These are phyloP conservation scores for Bombus waltoni DNA, from an alignment of 1,140 invertebrate genomes.

Conservation along the genomic window DNA sequence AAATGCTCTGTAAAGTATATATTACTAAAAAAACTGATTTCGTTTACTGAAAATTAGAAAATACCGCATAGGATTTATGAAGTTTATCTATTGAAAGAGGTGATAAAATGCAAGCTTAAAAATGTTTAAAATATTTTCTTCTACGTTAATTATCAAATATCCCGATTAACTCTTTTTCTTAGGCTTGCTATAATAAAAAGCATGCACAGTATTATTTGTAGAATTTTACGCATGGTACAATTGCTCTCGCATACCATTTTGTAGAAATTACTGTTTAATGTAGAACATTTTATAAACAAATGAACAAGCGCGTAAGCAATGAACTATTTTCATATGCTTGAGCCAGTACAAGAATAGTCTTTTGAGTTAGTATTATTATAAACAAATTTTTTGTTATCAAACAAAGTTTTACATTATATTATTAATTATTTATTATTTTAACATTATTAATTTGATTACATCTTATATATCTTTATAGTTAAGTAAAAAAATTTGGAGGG, in stretches of 20 bases:
- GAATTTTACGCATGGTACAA: conserved; percentile 50
- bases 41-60: conserved; percentile 25
- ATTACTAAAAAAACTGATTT: conserved; percentile 28
- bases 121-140: conserved; percentile 35
- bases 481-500: conserved; percentile 13
- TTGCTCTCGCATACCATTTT: conserved; percentile 38
- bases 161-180: conserved; percentile 33
- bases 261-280: conserved; percentile 20
- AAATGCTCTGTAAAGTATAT: conserved; percentile 53
- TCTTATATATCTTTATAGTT: conserved; percentile 14
- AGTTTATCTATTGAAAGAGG: conserved; percentile 21
- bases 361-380: conserved; percentile 42
- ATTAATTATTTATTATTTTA: conserved; percentile 66
- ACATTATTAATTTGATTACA: conserved; percentile 27
- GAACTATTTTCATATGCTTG: conserved; percentile 31
- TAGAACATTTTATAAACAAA: conserved; percentile 34
- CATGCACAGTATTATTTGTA: conserved; percentile 77
- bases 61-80: conserved; percentile 55
- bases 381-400: conserved; percentile 36
- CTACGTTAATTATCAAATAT: conserved; percentile 40
- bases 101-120: conserved; percentile 38
- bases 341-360: conserved; percentile 53
- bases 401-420: conserved; percentile 34
- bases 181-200: conserved; percentile 66
- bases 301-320: conserved; percentile 6